Base-by-base conservation (phyloP, 23 tunicate genomes). In the Diplosoma virens region DNA sequence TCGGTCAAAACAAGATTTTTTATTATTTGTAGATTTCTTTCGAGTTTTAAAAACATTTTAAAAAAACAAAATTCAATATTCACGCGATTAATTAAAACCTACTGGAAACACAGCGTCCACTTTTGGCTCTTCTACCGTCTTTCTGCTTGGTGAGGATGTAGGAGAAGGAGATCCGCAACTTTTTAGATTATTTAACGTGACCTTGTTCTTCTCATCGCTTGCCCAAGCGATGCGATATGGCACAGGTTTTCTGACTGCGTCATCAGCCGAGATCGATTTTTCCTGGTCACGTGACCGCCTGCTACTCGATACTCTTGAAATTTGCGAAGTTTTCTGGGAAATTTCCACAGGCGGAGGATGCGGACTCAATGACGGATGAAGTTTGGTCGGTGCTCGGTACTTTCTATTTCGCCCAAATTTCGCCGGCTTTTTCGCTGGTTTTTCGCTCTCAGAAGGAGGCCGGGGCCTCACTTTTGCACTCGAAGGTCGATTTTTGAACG, bases 151-250 rank as follows among this genome's bases (percentile, higher is more conserved):
- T 1, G 37, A 14, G 33, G 81, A 26, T 11, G 16, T 25, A 20
- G 72, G 79, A 37, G 66, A 32, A 1, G 72, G 65, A 1, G 72
- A 52, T 11, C 95, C 95, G 3, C 77, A 73, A 37, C 87, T 81
- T 55, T 89, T 89, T 70, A 89, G 50, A 0, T 78, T 89, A 54
- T 78, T 81, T 88, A 89, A 71, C 32, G 95, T 89, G 6, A 89
- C 95, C 28, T 70, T 66, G 32, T 82, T 77, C 20, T 22, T 30
- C 16, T 81, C 71, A 30, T 66, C 33, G 16, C 45, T 28, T 14
- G 73, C 73, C 87, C 87, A 83, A 25, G 87, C 81, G 9, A 75
- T 79, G 26, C 67, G 82, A 14, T 79, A 78, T 27, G 67, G 66
- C 26, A 9, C 50, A 41, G 9, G 9, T 41, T 41, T 41, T 41